phyloP scores from a whole-genome alignment of 2,113 vertebrate species.

The Clarias batrachus region DNA sequence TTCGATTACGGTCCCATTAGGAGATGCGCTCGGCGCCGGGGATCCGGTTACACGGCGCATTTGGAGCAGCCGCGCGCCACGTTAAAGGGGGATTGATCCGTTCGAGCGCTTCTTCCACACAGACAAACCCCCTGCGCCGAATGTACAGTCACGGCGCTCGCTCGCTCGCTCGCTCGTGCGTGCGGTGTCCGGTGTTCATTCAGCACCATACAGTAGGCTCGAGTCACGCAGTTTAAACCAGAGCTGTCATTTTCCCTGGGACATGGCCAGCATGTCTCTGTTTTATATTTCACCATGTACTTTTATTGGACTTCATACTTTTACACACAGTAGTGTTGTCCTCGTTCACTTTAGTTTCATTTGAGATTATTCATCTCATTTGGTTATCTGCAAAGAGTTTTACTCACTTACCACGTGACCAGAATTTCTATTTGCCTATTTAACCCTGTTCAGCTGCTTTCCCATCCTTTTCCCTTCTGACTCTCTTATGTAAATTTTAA shows the following conservation, averaged over 20 bases:
- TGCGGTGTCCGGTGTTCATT: neutral
- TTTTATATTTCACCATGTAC: neutral
- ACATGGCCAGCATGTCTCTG: too few species aligned
- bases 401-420: neutral
- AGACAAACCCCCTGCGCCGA: neutral
- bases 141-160: neutral
- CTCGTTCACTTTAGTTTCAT: neutral
- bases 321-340: neutral
- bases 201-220: neutral
- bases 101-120: neutral
- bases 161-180: too few species aligned
- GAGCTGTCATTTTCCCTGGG: neutral
- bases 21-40: constrained; percentile 44
- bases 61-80: constrained; percentile 29
- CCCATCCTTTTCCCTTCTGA: neutral
- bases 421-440: neutral
- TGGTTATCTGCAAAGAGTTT: neutral
- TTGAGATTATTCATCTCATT: neutral
- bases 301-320: neutral
- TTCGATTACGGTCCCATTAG: constrained; percentile 47
- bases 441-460: neutral
- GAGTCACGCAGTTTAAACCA: neutral
- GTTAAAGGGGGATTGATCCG: constrained; percentile 9
- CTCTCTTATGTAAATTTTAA: neutral
- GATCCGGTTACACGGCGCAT: constrained; percentile 48